Evolutionary conservation across 2,888 invertebrate genomes (phyloP).

Genomic region (Ornithoptera priamus): DNA sequence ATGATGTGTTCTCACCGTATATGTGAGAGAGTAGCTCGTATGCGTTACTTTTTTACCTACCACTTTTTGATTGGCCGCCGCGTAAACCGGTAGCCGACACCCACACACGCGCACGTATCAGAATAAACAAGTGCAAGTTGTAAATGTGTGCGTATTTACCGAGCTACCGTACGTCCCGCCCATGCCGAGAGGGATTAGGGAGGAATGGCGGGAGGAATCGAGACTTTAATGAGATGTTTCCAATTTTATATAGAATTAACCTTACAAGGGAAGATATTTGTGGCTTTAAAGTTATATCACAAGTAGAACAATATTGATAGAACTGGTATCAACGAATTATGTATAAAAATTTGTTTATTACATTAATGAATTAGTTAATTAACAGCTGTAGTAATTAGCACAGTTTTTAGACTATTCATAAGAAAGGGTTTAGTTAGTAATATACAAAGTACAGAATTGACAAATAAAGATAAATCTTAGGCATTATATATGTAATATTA

Average conservation of each 20-base stretch:
- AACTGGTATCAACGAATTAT: too few species aligned
- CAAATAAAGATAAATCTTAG: too few species aligned
- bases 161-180: slow-evolving; percentile 56
- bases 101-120: slow-evolving; percentile 42
- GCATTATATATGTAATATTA: too few species aligned
- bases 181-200: slow-evolving; percentile 47
- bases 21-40: slow-evolving; percentile 20
- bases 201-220: slow-evolving; percentile 29
- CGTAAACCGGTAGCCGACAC: slow-evolving; percentile 76
- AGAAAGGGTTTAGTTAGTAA: too few species aligned
- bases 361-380: too few species aligned
- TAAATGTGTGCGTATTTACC: slow-evolving; percentile 47
- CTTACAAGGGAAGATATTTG: too few species aligned
- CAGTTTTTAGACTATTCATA: too few species aligned
- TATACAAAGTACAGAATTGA: too few species aligned
- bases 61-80: slow-evolving; percentile 66
- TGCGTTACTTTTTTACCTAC: slow-evolving; percentile 40
- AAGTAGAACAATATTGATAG: too few species aligned
- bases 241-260: background rate
- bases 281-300: too few species aligned
- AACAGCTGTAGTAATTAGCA: too few species aligned
- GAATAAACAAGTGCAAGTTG: slow-evolving; percentile 37
- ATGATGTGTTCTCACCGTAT: background rate
- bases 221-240: slow-evolving; percentile 11
- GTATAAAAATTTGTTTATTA: too few species aligned